Conservation (phyloP, 2,797 vertebrate genomes). For the Syngnathus acus region DNA sequence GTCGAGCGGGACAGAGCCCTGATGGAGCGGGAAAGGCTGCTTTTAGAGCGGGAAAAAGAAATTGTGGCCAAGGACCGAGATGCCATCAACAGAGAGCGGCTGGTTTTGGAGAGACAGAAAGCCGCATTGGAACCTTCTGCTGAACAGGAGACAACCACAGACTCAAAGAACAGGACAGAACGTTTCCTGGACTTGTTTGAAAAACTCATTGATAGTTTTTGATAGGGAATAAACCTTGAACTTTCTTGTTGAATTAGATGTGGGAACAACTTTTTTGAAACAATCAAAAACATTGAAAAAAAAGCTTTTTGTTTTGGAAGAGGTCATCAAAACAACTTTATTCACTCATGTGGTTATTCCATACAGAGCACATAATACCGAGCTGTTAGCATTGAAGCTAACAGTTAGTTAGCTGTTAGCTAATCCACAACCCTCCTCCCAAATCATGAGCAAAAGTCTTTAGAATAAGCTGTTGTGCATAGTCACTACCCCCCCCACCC, state of each 20-base stretch:
- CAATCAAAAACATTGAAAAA: neutral
- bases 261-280: neutral
- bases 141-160: too few relatives aligned
- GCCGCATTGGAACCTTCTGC: too few relatives aligned
- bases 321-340: conserved; percentile 76
- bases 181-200: conserved; percentile 1
- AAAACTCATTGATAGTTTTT: conserved; percentile 1
- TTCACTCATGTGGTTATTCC: conserved; percentile 73
- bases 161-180: neutral
- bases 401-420: too few relatives aligned
- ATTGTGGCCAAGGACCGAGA: neutral
- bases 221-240: neutral
- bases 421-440: conserved; percentile 34
- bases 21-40: neutral
- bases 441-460: conserved; percentile 54
- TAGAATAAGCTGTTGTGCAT: conserved; percentile 48
- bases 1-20: conserved; percentile 1
- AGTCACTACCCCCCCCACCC: conserved; percentile 35
- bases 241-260: neutral
- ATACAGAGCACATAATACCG: conserved; percentile 72
- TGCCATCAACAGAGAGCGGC: neutral
- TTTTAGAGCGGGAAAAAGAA: conserved; percentile 1
- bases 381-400: conserved; percentile 43
- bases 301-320: conserved; percentile 31
- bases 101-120: neutral